phyloP scores from a whole-genome alignment of 64 coral and sea anemone genomes.

The Dendronephthya gigantea region DNA sequence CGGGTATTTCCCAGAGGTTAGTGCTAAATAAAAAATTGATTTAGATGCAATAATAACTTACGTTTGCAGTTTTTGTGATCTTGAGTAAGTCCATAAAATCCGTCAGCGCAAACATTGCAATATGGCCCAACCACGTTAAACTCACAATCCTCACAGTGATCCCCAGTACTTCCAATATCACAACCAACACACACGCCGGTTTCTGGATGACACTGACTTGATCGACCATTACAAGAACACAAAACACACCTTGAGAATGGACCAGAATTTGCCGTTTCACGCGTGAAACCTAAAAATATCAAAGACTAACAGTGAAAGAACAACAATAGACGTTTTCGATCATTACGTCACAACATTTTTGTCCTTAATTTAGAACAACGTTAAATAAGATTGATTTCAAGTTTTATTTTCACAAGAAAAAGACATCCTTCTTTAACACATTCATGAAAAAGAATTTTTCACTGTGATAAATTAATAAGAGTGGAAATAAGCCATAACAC shows the following conservation, averaged over 20 bases:
- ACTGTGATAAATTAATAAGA: too few relatives aligned
- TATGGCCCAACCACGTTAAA: constrained; percentile 62
- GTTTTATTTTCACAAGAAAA: too few relatives aligned
- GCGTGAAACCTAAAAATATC: constrained; percentile 44
- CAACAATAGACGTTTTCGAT: too few relatives aligned
- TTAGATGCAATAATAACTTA: background rate
- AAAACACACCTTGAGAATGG: constrained; percentile 49
- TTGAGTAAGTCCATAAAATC: constrained; percentile 66
- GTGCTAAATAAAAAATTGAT: background rate
- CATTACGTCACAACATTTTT: too few relatives aligned
- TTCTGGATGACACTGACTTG: constrained; percentile 50
- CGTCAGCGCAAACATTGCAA: constrained; percentile 45
- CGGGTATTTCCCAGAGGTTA: too few relatives aligned
- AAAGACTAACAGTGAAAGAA: background rate
- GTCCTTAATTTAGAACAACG: too few relatives aligned
- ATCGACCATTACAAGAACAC: constrained; percentile 73
- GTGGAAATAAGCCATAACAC: too few relatives aligned
- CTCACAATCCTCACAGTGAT: constrained; percentile 54
- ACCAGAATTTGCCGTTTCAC: constrained; percentile 35
- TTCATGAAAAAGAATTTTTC: too few relatives aligned
- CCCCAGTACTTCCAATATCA: constrained; percentile 57
- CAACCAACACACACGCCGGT: constrained; percentile 59
- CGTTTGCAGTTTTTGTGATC: constrained; percentile 48
- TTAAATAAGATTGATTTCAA: too few relatives aligned
- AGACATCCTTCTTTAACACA: too few relatives aligned